These are phyloP conservation scores for Leptogaster cylindrica DNA, from an alignment of 2,888 invertebrate species.

Conservation along the genomic window DNA sequence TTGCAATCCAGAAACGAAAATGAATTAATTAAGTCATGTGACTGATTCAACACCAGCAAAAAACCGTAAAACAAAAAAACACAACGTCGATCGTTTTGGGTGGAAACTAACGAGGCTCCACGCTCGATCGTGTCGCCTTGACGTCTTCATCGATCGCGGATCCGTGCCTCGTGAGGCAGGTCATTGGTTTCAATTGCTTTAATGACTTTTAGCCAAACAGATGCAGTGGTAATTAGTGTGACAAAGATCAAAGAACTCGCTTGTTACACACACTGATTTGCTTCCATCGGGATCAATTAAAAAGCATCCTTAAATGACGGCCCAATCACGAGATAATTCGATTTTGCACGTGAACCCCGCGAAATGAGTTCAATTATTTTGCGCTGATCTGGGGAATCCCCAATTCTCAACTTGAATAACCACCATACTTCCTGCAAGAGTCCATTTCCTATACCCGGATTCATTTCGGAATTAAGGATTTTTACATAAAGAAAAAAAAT, in stretches of 20 bases:
- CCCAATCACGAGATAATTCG: no score
- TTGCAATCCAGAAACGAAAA: constrained; percentile 3
- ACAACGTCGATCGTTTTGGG: background rate
- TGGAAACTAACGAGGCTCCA: background rate
- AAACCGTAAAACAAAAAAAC: constrained; percentile 2
- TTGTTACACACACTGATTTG: no score
- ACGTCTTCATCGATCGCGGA: constrained; percentile 2
- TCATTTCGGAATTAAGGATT: no score
- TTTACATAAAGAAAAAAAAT: no score
- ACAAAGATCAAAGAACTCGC: background rate
- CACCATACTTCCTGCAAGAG: no score
- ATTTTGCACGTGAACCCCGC: no score
- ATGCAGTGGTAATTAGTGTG: background rate
- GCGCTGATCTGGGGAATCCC: no score
- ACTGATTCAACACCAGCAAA: background rate
- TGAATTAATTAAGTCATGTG: constrained; percentile 24
- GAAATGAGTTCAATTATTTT: no score
- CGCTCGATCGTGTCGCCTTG: background rate
- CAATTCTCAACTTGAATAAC: no score
- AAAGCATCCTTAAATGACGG: no score
- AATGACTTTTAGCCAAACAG: background rate
- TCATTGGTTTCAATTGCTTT: constrained; percentile 16
- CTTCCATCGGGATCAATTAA: no score
- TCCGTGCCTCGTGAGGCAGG: constrained; percentile 22
- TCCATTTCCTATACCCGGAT: no score